Conservation (phyloP, 2,888 invertebrate species). For the Dromius quadrimaculatus region DNA sequence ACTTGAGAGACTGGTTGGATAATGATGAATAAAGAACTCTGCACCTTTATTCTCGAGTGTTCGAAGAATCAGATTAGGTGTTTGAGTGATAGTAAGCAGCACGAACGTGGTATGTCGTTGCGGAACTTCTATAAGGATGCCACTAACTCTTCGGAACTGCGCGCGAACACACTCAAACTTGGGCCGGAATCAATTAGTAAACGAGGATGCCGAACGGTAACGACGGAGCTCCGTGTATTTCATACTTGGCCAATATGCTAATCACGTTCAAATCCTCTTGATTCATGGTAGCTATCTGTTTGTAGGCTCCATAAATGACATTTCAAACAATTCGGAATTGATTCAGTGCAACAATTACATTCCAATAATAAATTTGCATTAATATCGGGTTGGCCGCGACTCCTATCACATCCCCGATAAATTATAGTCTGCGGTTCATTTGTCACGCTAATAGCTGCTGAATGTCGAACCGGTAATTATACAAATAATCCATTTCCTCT, state of each 20-base stretch:
- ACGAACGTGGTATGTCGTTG: conserved; percentile 13
- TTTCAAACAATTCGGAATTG: conserved; percentile 51
- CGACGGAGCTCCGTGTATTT: conserved; percentile 19
- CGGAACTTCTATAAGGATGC: conserved; percentile 15
- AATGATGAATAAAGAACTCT: too few species aligned
- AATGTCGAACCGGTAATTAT: conserved; percentile 49
- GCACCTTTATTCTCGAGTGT: too few species aligned
- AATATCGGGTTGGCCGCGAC: conserved; percentile 51
- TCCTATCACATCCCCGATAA: conserved; percentile 51
- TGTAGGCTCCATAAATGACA: conserved; percentile 47
- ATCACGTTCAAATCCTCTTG: conserved; percentile 46
- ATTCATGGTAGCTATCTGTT: conserved; percentile 49
- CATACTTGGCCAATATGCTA: conserved; percentile 48
- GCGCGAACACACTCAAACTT: conserved; percentile 41
- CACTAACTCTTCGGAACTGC: conserved; percentile 38
- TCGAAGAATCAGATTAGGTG: too few species aligned
- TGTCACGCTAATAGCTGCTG: conserved; percentile 50
- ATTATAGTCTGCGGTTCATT: conserved; percentile 50
- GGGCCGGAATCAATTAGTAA: conserved; percentile 39
- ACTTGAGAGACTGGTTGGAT: too few species aligned
- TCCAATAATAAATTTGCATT: conserved; percentile 53
- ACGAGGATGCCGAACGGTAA: conserved; percentile 14
- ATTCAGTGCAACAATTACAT: conserved; percentile 53
- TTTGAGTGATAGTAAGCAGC: background rate
- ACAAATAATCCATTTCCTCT: conserved; percentile 48